These are phyloP conservation scores for Crotalus helleri DNA, from an alignment of 2,113 vertebrate genomes.

Conservation along the genomic window DNA sequence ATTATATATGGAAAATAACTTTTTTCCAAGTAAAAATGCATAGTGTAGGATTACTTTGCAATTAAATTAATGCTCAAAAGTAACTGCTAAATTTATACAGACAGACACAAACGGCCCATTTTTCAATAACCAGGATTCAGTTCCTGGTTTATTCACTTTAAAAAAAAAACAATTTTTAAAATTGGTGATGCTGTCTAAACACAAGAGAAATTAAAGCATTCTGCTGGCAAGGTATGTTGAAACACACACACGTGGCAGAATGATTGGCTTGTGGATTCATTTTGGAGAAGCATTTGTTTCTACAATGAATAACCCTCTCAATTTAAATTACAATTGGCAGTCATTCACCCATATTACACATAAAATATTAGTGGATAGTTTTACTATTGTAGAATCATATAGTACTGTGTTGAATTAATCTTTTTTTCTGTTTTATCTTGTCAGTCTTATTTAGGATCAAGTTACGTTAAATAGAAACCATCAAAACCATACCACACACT, in stretches of 20 bases:
- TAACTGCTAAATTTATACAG: neutral
- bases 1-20: neutral
- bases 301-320: slow-evolving; percentile 28
- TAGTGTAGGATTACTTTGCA: neutral
- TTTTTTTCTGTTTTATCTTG: slow-evolving; percentile 43
- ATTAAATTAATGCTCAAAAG: neutral
- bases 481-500: neutral
- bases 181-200: slow-evolving; percentile 27
- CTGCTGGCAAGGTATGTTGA: slow-evolving; percentile 48
- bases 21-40: neutral
- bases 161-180: slow-evolving; percentile 11
- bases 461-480: slow-evolving; percentile 28
- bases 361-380: slow-evolving; percentile 34
- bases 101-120: too few relatives aligned
- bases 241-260: slow-evolving; percentile 39
- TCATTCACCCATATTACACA: slow-evolving; percentile 26
- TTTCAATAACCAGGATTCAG: neutral
- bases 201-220: slow-evolving; percentile 54
- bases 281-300: slow-evolving; percentile 46
- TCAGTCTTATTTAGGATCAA: slow-evolving; percentile 38
- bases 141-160: neutral
- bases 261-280: slow-evolving; percentile 40
- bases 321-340: slow-evolving; percentile 25
- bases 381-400: slow-evolving; percentile 30
- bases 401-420: slow-evolving; percentile 41